Conservation (phyloP, 2,113 vertebrate species). For the Hippocampus mohnikei region DNA sequence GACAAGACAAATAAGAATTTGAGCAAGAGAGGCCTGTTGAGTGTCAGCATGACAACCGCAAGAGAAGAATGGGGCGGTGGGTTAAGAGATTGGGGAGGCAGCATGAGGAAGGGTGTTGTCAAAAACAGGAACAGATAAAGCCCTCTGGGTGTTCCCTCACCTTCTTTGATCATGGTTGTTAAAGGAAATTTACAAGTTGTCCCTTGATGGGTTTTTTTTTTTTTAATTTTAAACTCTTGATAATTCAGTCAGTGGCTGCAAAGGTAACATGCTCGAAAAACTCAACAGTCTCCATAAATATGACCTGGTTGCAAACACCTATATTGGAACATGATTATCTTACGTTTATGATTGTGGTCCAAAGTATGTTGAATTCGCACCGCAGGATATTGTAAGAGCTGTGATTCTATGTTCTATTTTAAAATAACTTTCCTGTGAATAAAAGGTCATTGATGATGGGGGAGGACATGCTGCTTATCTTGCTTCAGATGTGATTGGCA, state of each 20-base stretch:
- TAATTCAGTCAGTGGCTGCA: background rate
- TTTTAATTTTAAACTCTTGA: background rate
- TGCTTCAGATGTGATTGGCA: background rate
- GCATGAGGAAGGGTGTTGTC: constrained; percentile 63
- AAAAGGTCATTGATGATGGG: background rate
- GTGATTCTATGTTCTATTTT: background rate
- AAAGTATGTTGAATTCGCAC: background rate
- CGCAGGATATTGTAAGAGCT: constrained; percentile 3
- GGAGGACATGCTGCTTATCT: background rate
- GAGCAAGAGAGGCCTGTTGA: constrained; percentile 15
- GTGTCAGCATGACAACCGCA: constrained; percentile 12
- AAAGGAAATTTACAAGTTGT: constrained; percentile 38
- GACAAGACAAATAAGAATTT: constrained; percentile 32
- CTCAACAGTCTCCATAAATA: background rate
- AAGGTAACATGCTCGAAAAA: background rate
- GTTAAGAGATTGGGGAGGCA: constrained; percentile 30
- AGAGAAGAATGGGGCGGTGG: constrained; percentile 26
- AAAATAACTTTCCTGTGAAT: background rate
- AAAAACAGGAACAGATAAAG: constrained; percentile 48
- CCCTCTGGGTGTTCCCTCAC: constrained; percentile 55
- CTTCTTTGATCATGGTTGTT: constrained; percentile 58
- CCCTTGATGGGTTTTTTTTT: constrained; percentile 25
- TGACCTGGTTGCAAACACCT: background rate
- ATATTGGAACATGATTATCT: background rate
- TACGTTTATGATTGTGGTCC: background rate